Evolutionary conservation across 2,113 vertebrate genomes (phyloP).

Genomic region (Psittacus erithacus): DNA sequence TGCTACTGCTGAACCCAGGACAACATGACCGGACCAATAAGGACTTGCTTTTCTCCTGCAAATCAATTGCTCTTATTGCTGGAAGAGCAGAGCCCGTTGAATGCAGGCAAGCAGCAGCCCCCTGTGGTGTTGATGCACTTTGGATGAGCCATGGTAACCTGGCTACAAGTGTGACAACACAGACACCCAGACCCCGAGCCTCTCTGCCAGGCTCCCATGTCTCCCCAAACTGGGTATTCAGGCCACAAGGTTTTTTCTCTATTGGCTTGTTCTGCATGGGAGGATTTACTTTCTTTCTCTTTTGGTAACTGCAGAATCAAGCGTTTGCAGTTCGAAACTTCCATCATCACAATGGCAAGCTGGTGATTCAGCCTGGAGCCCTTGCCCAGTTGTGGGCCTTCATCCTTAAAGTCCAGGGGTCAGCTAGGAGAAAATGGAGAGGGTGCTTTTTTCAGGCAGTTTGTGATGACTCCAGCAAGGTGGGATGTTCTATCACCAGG

Average conservation of each 20-base stretch:
- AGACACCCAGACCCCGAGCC: slow-evolving; percentile 8
- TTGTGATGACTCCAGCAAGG: background rate
- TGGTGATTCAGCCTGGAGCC: background rate
- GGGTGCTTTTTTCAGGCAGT: background rate
- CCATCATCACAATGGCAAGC: background rate
- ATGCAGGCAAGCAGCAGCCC: background rate
- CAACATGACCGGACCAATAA: background rate
- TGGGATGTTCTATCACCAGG: background rate
- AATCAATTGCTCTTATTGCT: background rate
- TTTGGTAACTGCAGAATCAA: background rate
- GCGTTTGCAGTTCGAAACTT: background rate
- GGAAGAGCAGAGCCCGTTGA: background rate
- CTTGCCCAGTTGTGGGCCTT: background rate
- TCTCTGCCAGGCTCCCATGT: background rate
- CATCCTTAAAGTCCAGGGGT: background rate
- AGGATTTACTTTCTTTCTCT: slow-evolving; percentile 20
- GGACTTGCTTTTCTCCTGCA: slow-evolving; percentile 15
- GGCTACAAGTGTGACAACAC: slow-evolving; percentile 46
- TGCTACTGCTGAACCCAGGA: too few relatives aligned
- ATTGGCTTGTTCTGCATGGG: slow-evolving; percentile 21
- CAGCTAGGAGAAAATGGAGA: background rate
- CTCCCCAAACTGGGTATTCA: slow-evolving; percentile 58
- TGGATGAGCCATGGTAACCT: slow-evolving; percentile 50
- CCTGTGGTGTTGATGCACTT: background rate
- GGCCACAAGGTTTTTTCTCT: slow-evolving; percentile 20